Evolutionary conservation across 1,140 invertebrate genomes (phyloP).

Genomic region (Drosophila ogumai): DNA sequence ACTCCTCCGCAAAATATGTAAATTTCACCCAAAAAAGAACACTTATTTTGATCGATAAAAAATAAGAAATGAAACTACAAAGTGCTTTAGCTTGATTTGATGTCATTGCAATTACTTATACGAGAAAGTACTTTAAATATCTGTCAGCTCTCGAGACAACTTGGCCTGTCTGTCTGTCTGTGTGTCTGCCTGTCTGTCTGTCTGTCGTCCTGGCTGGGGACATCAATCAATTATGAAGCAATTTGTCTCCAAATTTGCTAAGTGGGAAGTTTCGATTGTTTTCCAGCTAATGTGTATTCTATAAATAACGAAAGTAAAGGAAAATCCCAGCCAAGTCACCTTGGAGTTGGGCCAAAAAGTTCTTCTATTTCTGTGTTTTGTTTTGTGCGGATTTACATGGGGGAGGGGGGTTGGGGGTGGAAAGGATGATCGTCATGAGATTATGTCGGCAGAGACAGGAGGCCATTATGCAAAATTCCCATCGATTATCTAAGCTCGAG

Average conservation of each 20-base stretch:
- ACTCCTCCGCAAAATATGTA: neutral
- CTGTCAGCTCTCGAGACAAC: conserved; percentile 20
- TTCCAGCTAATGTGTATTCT: conserved; percentile 73
- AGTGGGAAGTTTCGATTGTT: conserved; percentile 67
- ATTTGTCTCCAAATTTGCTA: conserved; percentile 64
- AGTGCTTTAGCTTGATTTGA: conserved; percentile 21
- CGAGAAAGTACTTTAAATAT: conserved; percentile 17
- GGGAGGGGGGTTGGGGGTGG: no score
- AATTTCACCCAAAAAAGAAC: neutral
- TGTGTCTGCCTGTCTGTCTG: conserved; percentile 7
- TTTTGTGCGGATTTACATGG: neutral
- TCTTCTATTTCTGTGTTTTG: neutral
- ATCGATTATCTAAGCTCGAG: conserved; percentile 38
- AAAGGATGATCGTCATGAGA: conserved; percentile 33
- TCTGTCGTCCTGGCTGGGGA: conserved; percentile 16
- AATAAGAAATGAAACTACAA: conserved; percentile 22
- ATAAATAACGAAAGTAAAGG: conserved; percentile 64
- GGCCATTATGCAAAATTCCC: conserved; percentile 48
- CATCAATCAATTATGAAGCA: conserved; percentile 83
- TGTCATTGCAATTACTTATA: conserved; percentile 38
- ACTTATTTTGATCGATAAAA: neutral
- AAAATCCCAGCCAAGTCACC: conserved; percentile 29
- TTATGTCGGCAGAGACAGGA: conserved; percentile 32
- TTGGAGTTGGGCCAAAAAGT: conserved; percentile 43
- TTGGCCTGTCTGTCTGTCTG: conserved; percentile 6